A percentile compares a stretch with the other conserved stretches of the same genome.
phyloP scores from a whole-genome alignment of 2,888 invertebrate genomes.

The Gastracanthus pulcherrimus region DNA sequence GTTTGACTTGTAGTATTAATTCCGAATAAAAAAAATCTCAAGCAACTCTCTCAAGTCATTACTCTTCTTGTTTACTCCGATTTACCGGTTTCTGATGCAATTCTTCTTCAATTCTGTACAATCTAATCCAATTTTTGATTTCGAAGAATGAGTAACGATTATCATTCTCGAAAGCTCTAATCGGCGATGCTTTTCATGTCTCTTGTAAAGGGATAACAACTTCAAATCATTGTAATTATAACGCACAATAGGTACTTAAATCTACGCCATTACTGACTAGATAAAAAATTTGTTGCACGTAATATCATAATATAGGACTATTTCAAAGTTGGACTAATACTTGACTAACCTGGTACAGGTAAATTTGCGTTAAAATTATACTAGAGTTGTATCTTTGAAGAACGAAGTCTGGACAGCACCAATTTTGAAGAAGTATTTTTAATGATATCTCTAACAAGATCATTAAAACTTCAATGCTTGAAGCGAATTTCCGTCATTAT shows the following conservation, averaged over 20 bases:
- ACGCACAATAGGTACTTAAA: background rate
- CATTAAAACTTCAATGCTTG: background rate
- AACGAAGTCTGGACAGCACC: background rate
- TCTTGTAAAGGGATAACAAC: background rate
- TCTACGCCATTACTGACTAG: background rate
- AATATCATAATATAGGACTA: too few relatives aligned
- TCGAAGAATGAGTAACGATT: background rate
- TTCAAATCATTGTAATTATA: background rate
- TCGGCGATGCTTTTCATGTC: background rate
- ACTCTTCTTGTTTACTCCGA: background rate
- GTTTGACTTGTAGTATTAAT: too few relatives aligned
- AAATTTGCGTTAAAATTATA: too few relatives aligned
- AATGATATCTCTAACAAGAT: background rate
- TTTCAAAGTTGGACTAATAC: too few relatives aligned
- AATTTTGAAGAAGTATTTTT: background rate
- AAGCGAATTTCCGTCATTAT: background rate
- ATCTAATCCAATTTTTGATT: background rate
- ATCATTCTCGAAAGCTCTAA: background rate
- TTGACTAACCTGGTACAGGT: too few relatives aligned
- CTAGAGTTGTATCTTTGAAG: too few relatives aligned
- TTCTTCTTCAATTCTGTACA: background rate
- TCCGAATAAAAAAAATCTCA: background rate
- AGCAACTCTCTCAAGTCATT: background rate
- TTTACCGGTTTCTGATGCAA: conserved; percentile 9
- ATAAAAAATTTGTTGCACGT: too few relatives aligned